Conservation (phyloP, 92 coral and sea anemone species). For the Isaurus tuberculatus region DNA sequence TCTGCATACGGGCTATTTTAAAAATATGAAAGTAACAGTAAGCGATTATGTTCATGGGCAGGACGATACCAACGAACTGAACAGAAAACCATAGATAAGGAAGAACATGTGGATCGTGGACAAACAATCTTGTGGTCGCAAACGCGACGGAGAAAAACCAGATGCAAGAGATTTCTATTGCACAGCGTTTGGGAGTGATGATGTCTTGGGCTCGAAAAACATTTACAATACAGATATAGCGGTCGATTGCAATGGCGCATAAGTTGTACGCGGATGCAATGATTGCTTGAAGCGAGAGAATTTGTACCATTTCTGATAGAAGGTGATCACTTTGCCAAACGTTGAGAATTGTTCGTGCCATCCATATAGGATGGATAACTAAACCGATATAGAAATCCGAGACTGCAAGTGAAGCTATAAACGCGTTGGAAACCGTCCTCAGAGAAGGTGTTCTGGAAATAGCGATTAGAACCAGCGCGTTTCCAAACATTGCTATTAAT, state of each 20-base stretch:
- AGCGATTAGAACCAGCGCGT: slow-evolving; percentile 58
- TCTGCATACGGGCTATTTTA: slow-evolving; percentile 51
- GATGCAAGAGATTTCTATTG: slow-evolving; percentile 27
- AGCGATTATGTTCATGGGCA: slow-evolving; percentile 56
- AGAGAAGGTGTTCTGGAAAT: slow-evolving; percentile 56
- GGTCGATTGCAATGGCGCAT: slow-evolving; percentile 63
- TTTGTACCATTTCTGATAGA: slow-evolving; percentile 38
- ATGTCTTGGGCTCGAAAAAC: slow-evolving; percentile 50
- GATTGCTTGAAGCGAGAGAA: slow-evolving; percentile 60
- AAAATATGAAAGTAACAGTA: slow-evolving; percentile 63
- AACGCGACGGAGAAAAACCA: slow-evolving; percentile 59
- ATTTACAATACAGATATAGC: slow-evolving; percentile 57
- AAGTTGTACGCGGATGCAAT: slow-evolving; percentile 63
- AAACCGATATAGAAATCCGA: slow-evolving; percentile 64
- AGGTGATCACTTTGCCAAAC: slow-evolving; percentile 33
- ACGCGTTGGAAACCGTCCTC: slow-evolving; percentile 59
- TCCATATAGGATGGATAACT: slow-evolving; percentile 52
- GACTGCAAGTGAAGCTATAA: slow-evolving; percentile 62
- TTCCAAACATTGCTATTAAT: slow-evolving; percentile 54
- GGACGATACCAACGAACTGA: slow-evolving; percentile 49
- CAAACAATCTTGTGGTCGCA: slow-evolving; percentile 53
- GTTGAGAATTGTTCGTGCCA: slow-evolving; percentile 41
- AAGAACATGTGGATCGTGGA: slow-evolving; percentile 40
- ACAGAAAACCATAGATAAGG: slow-evolving; percentile 59
- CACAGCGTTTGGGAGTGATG: slow-evolving; percentile 36